Evolutionary conservation across 2,888 invertebrate species (phyloP).

Genomic region (Chaetogeoica ovagalla): DNA sequence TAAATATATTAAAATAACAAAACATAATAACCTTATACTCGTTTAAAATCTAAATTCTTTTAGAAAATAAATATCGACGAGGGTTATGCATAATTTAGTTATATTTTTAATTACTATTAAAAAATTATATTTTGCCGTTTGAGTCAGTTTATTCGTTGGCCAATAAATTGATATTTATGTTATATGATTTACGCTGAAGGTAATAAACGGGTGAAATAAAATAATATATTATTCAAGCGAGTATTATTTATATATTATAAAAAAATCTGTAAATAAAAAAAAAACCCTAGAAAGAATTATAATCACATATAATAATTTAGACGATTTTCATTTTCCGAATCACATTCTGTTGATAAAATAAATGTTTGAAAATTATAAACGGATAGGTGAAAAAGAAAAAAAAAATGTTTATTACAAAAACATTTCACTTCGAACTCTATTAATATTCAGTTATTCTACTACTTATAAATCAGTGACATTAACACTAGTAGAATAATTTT

Average conservation of each 20-base stretch:
- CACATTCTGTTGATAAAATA: not conserved
- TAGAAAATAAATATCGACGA: not conserved
- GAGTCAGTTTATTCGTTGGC: no score
- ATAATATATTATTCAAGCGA: not conserved
- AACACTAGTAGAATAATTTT: not conserved
- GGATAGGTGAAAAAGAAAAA: not conserved
- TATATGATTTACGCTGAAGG: not conserved
- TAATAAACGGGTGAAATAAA: not conserved
- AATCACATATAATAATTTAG: not conserved
- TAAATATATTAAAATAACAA: not conserved
- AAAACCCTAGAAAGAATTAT: no score
- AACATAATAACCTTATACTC: not conserved
- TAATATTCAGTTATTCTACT: not conserved
- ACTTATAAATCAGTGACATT: constrained; percentile 1
- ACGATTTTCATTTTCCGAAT: not conserved
- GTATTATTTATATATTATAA: not conserved
- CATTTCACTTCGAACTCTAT: not conserved
- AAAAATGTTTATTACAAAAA: not conserved
- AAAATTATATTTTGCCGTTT: no score
- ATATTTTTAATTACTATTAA: not conserved
- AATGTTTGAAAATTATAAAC: not conserved
- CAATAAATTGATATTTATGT: not conserved
- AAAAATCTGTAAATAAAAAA: not conserved
- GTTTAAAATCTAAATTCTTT: not conserved
- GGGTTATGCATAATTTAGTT: no score